Evolutionary conservation across 2,113 vertebrate genomes (phyloP).

Genomic region (Murina feae): DNA sequence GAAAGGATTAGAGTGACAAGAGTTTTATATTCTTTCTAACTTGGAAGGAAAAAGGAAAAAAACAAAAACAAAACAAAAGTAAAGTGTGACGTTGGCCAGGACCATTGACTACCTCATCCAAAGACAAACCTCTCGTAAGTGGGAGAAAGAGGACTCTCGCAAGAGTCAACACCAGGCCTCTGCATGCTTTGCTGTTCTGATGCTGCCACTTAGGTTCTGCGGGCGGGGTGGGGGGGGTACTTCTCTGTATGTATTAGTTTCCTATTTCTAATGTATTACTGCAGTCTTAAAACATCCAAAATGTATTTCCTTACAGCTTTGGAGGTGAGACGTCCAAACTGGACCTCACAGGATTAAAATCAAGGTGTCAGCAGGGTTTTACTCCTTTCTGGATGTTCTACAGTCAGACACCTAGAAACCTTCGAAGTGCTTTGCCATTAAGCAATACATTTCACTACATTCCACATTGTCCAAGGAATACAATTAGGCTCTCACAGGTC

Average conservation of each 20-base stretch:
- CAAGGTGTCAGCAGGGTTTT: neutral
- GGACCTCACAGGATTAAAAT: neutral
- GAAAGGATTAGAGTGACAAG: neutral
- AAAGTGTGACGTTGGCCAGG: neutral
- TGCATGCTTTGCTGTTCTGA: neutral
- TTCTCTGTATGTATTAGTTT: neutral
- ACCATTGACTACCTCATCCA: neutral
- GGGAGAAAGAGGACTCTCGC: neutral
- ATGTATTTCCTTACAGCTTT: neutral
- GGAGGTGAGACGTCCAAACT: neutral
- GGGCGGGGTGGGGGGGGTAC: too few species aligned
- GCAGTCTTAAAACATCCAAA: neutral
- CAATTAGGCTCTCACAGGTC: neutral
- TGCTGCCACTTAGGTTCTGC: neutral
- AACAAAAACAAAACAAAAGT: neutral
- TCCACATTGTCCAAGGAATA: neutral
- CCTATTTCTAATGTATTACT: neutral
- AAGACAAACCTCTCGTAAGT: neutral
- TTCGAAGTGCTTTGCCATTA: neutral
- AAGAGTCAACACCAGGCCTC: accelerated
- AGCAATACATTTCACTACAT: neutral
- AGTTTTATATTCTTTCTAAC: slow-evolving; percentile 20
- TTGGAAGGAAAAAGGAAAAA: neutral
- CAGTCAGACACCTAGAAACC: neutral
- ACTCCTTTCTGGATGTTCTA: neutral